Evolutionary conservation across 2,888 invertebrate species (phyloP).

Genomic region (Bursaphelenchus okinawaensis): DNA sequence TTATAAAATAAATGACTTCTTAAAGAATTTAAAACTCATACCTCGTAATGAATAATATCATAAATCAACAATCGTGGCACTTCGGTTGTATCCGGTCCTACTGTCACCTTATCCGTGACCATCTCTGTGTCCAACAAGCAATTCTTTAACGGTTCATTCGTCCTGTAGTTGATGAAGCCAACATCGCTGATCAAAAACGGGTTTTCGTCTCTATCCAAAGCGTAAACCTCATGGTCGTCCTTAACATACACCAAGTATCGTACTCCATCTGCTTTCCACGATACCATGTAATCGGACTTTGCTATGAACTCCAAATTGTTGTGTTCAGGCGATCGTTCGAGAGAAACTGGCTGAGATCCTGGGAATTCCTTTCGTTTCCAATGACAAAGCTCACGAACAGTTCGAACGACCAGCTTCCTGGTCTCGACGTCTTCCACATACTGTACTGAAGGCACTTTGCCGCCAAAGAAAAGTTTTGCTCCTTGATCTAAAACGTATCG

Average conservation of each 20-base stretch:
- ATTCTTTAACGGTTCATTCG: slow-evolving; percentile 15
- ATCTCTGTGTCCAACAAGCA: slow-evolving; percentile 54
- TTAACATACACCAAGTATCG: slow-evolving; percentile 88
- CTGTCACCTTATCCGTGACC: slow-evolving; percentile 61
- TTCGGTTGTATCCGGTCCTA: slow-evolving; percentile 27
- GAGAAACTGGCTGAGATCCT: slow-evolving; percentile 92
- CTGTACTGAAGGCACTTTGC: slow-evolving; percentile 33
- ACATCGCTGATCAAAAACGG: slow-evolving; percentile 77
- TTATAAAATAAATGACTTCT: not conserved
- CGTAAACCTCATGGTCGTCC: slow-evolving; percentile 77
- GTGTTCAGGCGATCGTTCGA: slow-evolving; percentile 65
- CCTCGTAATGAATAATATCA: slow-evolving; percentile 80
- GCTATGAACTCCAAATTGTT: slow-evolving; percentile 72
- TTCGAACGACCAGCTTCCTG: not conserved
- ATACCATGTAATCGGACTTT: slow-evolving; percentile 82
- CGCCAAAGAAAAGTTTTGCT: slow-evolving; percentile 48
- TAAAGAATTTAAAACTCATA: slow-evolving; percentile 33
- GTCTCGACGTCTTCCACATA: slow-evolving; percentile 32
- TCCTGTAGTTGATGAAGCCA: slow-evolving; percentile 64
- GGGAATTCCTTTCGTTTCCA: slow-evolving; percentile 73
- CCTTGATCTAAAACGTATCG: slow-evolving; percentile 17
- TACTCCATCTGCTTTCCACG: slow-evolving; percentile 98
- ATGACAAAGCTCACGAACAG: slow-evolving; percentile 30
- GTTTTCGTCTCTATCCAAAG: slow-evolving; percentile 89
- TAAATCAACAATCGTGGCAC: slow-evolving; percentile 88